Evolutionary conservation across 1,140 invertebrate genomes (phyloP), one percentile per base, ranked within the genome.

Genomic region (Bacillus rossius): DNA sequence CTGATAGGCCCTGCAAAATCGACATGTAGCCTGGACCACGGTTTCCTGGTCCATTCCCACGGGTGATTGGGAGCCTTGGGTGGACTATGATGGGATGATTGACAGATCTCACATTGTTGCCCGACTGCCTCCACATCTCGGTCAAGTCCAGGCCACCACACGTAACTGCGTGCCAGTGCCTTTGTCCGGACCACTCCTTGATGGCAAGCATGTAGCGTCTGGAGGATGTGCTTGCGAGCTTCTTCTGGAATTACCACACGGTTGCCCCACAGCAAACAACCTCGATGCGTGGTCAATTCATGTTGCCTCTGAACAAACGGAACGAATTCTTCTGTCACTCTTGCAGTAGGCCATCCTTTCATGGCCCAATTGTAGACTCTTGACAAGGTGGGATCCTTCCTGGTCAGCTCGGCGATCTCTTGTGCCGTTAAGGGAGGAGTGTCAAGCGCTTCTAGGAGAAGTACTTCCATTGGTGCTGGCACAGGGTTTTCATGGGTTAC

Each of bases 1-100:
- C 67, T 43, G 42, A 74, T 71, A n/a, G 71, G 75, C 10, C 76
- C 75, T 3, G 73, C 73, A 64, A 76, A 79, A 62, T 80, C 80
- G 0, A 76, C 65, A 59, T 81, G 77, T 0, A 80, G 40, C 48
- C 77, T 61, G 16, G 71, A 61, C 73, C 75, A 80, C 1, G 72
- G 75, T 43, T 54, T 65, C 17, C 60, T 62, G n/a, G 74, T 65
- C 53, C 59, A 61, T 8, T 62, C 55, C 76, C 75, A 78, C 2
- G 61, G 59, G 50, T 65, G 61, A 22, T 64, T 51, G 13, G 52
- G 34, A 23, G 59, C 49, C 56, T 63, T 63, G 20, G 66, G 62
- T 61, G 65, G 63, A 20, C 17, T n/a, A 20, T 19, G 43, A 20
- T 25, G 17, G 5, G 43, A 45, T n/a, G 17, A 19, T 5, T 45